These are phyloP conservation scores for Epinephelus malabaricus DNA, from an alignment of 2,797 vertebrate species.

Conservation along the genomic window DNA sequence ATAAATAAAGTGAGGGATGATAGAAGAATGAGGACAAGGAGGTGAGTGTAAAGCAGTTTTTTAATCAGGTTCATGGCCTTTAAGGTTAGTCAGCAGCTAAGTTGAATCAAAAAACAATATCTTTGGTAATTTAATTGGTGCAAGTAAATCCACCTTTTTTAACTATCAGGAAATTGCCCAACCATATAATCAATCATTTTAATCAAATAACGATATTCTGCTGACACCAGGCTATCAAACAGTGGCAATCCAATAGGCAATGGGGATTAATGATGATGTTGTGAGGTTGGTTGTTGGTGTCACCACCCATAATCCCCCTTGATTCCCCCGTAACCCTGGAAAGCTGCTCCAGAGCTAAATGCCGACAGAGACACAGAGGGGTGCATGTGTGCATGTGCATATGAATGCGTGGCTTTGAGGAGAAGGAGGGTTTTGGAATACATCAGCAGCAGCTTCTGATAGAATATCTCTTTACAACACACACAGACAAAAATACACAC, in stretches of 20 bases:
- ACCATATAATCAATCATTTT: neutral
- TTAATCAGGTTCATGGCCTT: slow-evolving; percentile 10
- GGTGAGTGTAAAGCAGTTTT: slow-evolving; percentile 1
- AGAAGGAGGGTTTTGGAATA: slow-evolving; percentile 37
- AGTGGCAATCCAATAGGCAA: slow-evolving; percentile 38
- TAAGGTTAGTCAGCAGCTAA: neutral
- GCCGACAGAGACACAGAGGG: slow-evolving; percentile 30
- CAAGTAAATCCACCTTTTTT: neutral
- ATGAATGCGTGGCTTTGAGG: slow-evolving; percentile 16
- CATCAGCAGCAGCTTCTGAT: slow-evolving; percentile 45
- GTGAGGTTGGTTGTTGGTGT: slow-evolving; percentile 58
- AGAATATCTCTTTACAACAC: slow-evolving; percentile 15
- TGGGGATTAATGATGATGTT: slow-evolving; percentile 59
- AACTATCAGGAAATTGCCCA: neutral
- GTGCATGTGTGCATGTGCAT: slow-evolving; percentile 19
- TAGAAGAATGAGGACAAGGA: neutral
- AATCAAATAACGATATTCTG: neutral
- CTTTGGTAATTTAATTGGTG: neutral
- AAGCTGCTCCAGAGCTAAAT: slow-evolving; percentile 45
- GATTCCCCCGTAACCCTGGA: slow-evolving; percentile 55
- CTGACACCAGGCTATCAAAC: neutral
- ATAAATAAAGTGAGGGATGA: slow-evolving; percentile 14
- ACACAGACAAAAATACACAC: slow-evolving; percentile 23
- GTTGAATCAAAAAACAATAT: neutral
- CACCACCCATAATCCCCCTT: slow-evolving; percentile 63